These are phyloP conservation scores for Synergus japonicus DNA, from an alignment of 2,888 invertebrate genomes.

Conservation along the genomic window DNA sequence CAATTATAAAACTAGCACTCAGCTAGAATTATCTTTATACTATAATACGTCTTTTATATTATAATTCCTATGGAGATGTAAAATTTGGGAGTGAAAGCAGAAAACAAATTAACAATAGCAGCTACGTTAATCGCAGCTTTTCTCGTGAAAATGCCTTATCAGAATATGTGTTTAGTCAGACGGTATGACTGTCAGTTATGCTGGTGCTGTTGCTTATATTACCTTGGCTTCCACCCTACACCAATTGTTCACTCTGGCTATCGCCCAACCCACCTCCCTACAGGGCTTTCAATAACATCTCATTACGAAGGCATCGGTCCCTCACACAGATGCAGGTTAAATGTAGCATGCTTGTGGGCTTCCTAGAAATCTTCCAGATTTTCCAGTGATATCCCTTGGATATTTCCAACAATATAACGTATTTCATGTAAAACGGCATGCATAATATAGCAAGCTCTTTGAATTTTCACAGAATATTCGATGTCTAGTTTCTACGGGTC, in stretches of 20 bases:
- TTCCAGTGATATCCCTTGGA: not conserved
- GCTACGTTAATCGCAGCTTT: slow-evolving; percentile 33
- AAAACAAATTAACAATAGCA: slow-evolving; percentile 33
- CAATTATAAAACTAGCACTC: not conserved
- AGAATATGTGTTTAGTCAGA: slow-evolving; percentile 39
- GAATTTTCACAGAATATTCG: not conserved
- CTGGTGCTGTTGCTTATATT: slow-evolving; percentile 31
- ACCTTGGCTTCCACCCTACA: not conserved
- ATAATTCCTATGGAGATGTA: not conserved
- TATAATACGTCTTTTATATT: not conserved
- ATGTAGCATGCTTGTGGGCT: not conserved
- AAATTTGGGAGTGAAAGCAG: slow-evolving; percentile 14
- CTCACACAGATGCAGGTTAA: not conserved
- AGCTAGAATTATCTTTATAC: not conserved
- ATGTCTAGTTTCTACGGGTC: not conserved
- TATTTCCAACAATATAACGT: not conserved
- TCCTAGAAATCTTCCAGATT: not conserved
- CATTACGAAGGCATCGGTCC: slow-evolving; percentile 8
- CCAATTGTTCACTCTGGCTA: slow-evolving; percentile 37
- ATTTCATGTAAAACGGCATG: not conserved
- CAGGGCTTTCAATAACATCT: slow-evolving; percentile 26
- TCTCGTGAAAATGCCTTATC: slow-evolving; percentile 25
- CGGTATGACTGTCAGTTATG: slow-evolving; percentile 34
- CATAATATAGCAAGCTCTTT: not conserved
- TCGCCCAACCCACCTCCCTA: slow-evolving; percentile 7